A percentile compares a stretch with the other conserved stretches of the same genome.
Evolutionary conservation across 2,113 vertebrate genomes (phyloP).

Genomic region (Puffinus mauretanicus): DNA sequence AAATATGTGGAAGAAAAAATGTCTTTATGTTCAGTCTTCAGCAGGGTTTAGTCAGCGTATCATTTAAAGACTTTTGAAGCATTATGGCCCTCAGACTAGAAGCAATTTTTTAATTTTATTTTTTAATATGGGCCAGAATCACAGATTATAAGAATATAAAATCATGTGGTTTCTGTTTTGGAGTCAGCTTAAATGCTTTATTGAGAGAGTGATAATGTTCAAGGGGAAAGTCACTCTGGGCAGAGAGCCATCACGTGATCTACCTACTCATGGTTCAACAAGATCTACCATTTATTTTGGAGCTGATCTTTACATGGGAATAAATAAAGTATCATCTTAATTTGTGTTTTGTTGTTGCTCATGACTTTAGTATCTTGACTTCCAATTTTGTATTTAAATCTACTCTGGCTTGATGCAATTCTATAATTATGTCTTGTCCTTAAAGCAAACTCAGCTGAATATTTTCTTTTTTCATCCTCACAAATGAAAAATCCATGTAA

Average conservation of each 20-base stretch:
- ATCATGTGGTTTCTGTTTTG: not conserved
- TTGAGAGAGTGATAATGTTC: not conserved
- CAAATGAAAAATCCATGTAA: not conserved
- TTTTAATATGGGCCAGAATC: not conserved
- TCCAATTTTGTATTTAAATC: not conserved
- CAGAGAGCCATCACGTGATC: not conserved
- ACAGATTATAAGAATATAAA: not conserved
- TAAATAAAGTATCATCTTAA: not conserved
- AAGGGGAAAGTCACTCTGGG: not conserved
- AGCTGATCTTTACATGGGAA: not conserved
- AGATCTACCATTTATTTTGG: not conserved
- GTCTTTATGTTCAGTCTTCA: not conserved
- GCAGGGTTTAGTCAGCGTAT: not conserved
- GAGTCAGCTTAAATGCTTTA: not conserved
- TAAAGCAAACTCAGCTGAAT: not conserved
- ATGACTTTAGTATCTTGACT: not conserved
- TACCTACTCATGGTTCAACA: not conserved
- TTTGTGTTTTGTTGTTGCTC: not conserved
- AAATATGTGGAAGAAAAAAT: not conserved
- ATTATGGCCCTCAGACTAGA: not conserved
- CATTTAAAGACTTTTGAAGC: not conserved
- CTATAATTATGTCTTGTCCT: not conserved
- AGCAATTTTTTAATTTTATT: not conserved
- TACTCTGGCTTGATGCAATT: not conserved
- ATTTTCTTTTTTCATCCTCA: not conserved